phyloP scores from a whole-genome alignment of 2,797 vertebrate genomes.

The Basileuterus tristriatus region DNA sequence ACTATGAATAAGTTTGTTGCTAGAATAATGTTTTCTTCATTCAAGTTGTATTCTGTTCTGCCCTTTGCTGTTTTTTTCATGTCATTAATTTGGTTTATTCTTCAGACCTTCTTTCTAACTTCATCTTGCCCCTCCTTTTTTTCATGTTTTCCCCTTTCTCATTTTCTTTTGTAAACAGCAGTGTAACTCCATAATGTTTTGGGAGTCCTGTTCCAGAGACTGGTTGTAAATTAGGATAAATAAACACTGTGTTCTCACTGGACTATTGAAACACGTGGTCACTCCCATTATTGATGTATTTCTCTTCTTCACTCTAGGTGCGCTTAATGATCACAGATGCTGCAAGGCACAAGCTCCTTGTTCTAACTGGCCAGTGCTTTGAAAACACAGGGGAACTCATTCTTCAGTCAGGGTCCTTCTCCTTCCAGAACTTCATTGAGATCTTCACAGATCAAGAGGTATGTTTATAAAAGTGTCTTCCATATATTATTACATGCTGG shows the following conservation, averaged over 20 bases:
- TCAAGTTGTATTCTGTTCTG: neutral
- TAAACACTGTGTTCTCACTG: neutral
- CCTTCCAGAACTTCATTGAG: constrained; percentile 96
- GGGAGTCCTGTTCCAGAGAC: neutral
- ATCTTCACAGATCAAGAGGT: constrained; percentile 99
- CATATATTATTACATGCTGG: neutral
- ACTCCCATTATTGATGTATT: neutral
- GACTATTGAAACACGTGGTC: neutral
- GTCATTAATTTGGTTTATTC: neutral
- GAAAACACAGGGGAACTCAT: constrained; percentile 96
- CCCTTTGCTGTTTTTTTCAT: neutral
- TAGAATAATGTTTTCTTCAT: neutral
- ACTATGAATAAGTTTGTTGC: neutral
- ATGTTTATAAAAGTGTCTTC: constrained; percentile 8
- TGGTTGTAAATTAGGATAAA: neutral
- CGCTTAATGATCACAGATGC: constrained; percentile 95
- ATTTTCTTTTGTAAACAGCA: neutral
- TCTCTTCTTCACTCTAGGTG: constrained; percentile 75
- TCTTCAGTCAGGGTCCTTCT: constrained; percentile 96
- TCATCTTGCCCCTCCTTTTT: neutral
- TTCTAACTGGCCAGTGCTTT: constrained; percentile 93
- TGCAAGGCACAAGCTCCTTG: constrained; percentile 92
- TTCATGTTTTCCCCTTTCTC: neutral
- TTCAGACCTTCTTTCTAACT: neutral
- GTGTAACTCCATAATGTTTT: neutral